Evolutionary conservation across 1,140 invertebrate species (phyloP), one percentile per base, ranked within the genome.

Genomic region (Temnothorax nylanderi): DNA sequence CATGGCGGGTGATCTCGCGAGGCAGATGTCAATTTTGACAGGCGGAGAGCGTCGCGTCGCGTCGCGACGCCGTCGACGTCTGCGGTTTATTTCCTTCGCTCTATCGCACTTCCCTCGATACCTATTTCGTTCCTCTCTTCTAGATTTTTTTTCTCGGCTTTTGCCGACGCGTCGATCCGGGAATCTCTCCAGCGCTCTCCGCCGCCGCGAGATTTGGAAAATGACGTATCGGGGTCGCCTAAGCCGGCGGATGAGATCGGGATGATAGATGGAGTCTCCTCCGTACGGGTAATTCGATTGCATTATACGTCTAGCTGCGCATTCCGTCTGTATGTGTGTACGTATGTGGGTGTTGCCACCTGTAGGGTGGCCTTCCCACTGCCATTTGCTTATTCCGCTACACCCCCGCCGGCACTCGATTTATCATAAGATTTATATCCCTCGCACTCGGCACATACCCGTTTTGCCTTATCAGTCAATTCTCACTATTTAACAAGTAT

Each of bases 191-290:
- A 85, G 26, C 80, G 64, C 80, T 60, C 67, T 58, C 21, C 65
- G 60, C 58, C 65, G 60, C 58, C 87, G 51, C 64, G 89, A 91
- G 90, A 91, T 91, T 91, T 89, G 87, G 85, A 89, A 89, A 91
- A 87, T 89, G 90, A 91, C 90, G 88, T 89, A 89, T 89, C 89
- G 85, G 77, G 88, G 89, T 89, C 89, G 85, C 85, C 71, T 87
- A 87, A 91, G 91, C 88, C 86, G 78, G 69, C 58, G 89, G 88
- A 90, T 89, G 88, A 90, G 88, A 91, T 87, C 88, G 78, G 47
- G 80, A 91, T 91, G 91, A 91, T 91, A 91, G 86, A 91, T 91
- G 91, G 84, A 90, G 90, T 91, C 84, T 74, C 78, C 77, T 90
- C 72, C 78, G 37, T 85, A 67, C 56, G 88, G 89, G 71, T 86